Base-by-base conservation (phyloP, 2,113 vertebrate species). In the Climacteris rufus region DNA sequence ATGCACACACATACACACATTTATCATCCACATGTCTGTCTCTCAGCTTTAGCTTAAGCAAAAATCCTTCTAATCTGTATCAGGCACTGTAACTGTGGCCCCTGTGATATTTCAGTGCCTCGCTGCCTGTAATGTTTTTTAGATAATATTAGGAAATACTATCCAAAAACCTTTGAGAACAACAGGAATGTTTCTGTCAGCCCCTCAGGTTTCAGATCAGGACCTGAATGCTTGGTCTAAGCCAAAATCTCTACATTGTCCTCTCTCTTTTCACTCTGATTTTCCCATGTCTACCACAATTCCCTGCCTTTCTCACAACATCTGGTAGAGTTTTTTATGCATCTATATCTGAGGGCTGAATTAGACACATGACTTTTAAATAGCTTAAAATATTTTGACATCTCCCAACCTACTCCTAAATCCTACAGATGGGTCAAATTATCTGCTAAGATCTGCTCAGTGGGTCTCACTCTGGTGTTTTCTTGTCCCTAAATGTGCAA, bases 371-470 rank as follows among this genome's bases (percentile, higher is more conserved):
- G 66, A 80, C 53, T 95, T 89, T 45, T 59, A 88, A 91, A 93
- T 40, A 80, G 66, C 54, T 63, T 91, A 81, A 90, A 93, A 91
- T 88, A 94, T 56, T 90, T 76, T 88, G 57, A 91, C 85, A 66
- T 88, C 66, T 80, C 92, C 85, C 82, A 93, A 59, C 18, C 66
- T 85, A 83, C 77, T 78, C 13, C 82, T 77, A 95, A 93, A 66
- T 91, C 85, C 75, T 90, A 89, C 85, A 95, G 88, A 93, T 92
- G 93, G 57, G 91, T 85, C 79, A 88, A 95, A 90, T 96, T 93
- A 93, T 93, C 92, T 74, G n/a, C 79, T 88, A 27, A 90, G 59
- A 63, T 90, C 81, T 93, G 57, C 66, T 89, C 78, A 52, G 63
- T 70, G 66, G 50, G 71, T 87, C 82, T 91, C 63, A 85, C 70